Evolutionary conservation across 2,113 vertebrate genomes (phyloP).

Genomic region (Thalassarche chlororhynchos): DNA sequence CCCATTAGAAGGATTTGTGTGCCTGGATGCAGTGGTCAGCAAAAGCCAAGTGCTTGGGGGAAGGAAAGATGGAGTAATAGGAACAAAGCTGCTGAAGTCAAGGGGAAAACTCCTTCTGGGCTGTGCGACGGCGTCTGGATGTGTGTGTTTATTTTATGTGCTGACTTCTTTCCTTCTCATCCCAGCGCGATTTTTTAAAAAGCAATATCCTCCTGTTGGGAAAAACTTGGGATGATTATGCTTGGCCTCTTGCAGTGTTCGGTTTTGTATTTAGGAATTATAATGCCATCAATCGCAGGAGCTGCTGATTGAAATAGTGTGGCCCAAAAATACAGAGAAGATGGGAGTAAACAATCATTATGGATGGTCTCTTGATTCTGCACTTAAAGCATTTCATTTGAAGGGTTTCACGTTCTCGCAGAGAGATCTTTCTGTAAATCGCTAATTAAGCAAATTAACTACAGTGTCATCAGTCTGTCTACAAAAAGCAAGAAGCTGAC

Average conservation of each 20-base stretch:
- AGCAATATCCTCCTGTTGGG: neutral
- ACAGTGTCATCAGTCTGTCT: neutral
- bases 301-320: neutral
- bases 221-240: neutral
- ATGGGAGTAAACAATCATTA: neutral
- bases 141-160: neutral
- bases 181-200: rapidly evolving
- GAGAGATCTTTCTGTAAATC: constrained; percentile 4
- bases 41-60: neutral
- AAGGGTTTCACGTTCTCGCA: neutral
- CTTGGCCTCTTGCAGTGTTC: neutral
- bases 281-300: neutral
- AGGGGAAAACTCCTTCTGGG: neutral
- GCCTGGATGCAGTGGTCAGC: neutral
- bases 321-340: neutral
- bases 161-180: neutral
- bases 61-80: neutral
- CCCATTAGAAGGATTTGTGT: neutral
- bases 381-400: neutral
- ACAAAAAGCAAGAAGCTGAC: neutral
- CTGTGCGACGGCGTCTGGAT: rapidly evolving
- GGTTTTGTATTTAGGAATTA: neutral
- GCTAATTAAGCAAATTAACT: constrained; percentile 32
- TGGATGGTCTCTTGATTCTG: neutral
- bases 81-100: neutral